phyloP scores from a whole-genome alignment of 2,888 invertebrate species.

The Leucoma salicis region DNA sequence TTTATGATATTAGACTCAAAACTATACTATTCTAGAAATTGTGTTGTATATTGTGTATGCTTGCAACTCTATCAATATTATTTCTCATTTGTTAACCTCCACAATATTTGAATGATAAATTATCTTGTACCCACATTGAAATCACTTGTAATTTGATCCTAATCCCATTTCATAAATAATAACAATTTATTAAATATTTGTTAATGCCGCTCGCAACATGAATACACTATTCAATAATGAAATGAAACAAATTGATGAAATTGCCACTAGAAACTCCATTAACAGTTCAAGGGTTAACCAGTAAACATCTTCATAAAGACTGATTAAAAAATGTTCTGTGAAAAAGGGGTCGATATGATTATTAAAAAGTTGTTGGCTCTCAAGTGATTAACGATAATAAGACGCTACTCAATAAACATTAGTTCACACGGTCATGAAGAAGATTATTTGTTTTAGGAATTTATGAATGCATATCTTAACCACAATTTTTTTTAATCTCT shows the following conservation, averaged over 20 bases:
- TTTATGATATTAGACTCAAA: too few species aligned
- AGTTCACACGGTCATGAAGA: conserved; percentile 57
- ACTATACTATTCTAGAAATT: too few species aligned
- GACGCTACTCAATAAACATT: conserved; percentile 48
- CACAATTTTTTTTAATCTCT: conserved; percentile 25
- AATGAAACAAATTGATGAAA: conserved; percentile 60
- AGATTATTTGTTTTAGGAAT: conserved; percentile 34
- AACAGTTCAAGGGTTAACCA: conserved; percentile 69
- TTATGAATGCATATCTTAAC: conserved; percentile 29
- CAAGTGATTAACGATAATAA: conserved; percentile 38
- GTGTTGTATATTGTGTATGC: too few species aligned
- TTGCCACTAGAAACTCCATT: conserved; percentile 40
- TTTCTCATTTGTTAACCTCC: too few species aligned
- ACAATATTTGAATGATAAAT: conserved; percentile 24
- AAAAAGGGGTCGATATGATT: conserved; percentile 53
- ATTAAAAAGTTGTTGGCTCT: conserved; percentile 35
- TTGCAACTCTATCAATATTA: too few species aligned
- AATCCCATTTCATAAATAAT: too few species aligned
- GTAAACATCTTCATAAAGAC: conserved; percentile 70
- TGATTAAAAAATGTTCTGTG: conserved; percentile 55
- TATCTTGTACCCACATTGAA: conserved; percentile 22
- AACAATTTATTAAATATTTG: conserved; percentile 4
- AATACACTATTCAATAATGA: conserved; percentile 24
- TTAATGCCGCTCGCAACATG: conserved; percentile 13
- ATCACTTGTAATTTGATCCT: conserved; percentile 24